A percentile compares a stretch with the other conserved stretches of the same genome.
Evolutionary conservation across 1,140 invertebrate species (phyloP).

Genomic region (Megalopta genalis): DNA sequence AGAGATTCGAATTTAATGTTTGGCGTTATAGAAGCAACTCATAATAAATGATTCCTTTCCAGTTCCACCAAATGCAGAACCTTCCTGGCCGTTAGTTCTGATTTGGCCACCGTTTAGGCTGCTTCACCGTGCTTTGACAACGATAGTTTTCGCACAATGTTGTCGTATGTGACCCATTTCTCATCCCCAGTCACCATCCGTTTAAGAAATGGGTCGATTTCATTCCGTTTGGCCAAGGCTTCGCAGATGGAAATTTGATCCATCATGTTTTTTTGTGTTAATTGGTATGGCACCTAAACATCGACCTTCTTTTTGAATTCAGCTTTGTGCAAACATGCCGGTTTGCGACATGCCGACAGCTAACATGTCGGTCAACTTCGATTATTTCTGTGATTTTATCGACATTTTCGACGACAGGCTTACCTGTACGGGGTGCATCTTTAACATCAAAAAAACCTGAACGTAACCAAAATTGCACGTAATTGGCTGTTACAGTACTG

Average conservation of each 20-base stretch:
- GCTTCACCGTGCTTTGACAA: no score
- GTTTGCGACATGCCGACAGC: not conserved
- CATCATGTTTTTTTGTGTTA: slow-evolving; percentile 20
- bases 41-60: no score
- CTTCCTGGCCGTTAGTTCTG: no score
- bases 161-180: not conserved
- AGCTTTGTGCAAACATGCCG: slow-evolving; percentile 27
- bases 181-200: no score
- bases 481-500: slow-evolving; percentile 24
- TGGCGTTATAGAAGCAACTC: no score
- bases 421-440: no score
- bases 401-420: no score
- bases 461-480: slow-evolving; percentile 18
- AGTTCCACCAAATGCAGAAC: no score
- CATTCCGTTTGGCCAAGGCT: slow-evolving; percentile 47
- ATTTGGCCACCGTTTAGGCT: no score
- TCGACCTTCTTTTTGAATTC: no score
- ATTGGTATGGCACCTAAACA: slow-evolving; percentile 32
- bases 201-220: slow-evolving; percentile 58
- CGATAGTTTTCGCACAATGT: not conserved
- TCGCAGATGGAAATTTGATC: slow-evolving; percentile 27
- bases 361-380: no score
- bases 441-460: slow-evolving; percentile 22
- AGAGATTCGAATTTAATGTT: no score
- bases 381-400: slow-evolving; percentile 24